Conservation (phyloP, 2,797 vertebrate genomes). For the Anabas testudineus region DNA sequence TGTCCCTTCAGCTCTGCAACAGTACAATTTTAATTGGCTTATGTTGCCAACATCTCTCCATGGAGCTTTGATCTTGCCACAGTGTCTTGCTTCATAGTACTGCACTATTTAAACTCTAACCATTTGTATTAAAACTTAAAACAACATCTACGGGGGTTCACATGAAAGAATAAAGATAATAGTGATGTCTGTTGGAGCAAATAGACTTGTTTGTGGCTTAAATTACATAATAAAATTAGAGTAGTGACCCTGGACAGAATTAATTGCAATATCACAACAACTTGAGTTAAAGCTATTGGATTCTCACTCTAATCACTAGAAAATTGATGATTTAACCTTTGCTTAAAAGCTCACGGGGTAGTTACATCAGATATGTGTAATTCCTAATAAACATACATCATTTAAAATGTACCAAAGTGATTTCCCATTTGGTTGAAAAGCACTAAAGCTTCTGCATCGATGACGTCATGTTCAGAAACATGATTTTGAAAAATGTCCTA, state of each 20-base stretch:
- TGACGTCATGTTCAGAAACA: slow-evolving; percentile 53
- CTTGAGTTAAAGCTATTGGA: slow-evolving; percentile 6
- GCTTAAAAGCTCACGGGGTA: slow-evolving; percentile 8
- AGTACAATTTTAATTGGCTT: slow-evolving; percentile 45
- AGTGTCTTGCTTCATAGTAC: slow-evolving; percentile 1
- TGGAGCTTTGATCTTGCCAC: slow-evolving; percentile 39
- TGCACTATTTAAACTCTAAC: slow-evolving; percentile 11
- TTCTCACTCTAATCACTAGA: not conserved
- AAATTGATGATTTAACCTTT: slow-evolving; percentile 5
- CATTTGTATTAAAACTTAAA: slow-evolving; percentile 29
- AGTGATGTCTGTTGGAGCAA: not conserved
- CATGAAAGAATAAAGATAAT: slow-evolving; percentile 19
- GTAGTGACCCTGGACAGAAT: not conserved
- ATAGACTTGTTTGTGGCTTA: not conserved
- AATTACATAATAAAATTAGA: not conserved
- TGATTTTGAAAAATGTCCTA: slow-evolving; percentile 16
- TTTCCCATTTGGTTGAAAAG: slow-evolving; percentile 20
- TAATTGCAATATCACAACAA: slow-evolving; percentile 1
- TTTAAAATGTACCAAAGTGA: slow-evolving; percentile 26
- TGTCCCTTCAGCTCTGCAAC: slow-evolving; percentile 14
- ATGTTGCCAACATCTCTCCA: slow-evolving; percentile 27
- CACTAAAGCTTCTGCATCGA: slow-evolving; percentile 3
- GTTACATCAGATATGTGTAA: slow-evolving; percentile 30
- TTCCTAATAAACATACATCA: slow-evolving; percentile 9
- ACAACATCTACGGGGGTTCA: not conserved